Percentiles rank a stretch among this genome's conserved stretches.
Evolutionary conservation across 1,140 invertebrate species (phyloP).

Genomic region (Mercenaria mercenaria): DNA sequence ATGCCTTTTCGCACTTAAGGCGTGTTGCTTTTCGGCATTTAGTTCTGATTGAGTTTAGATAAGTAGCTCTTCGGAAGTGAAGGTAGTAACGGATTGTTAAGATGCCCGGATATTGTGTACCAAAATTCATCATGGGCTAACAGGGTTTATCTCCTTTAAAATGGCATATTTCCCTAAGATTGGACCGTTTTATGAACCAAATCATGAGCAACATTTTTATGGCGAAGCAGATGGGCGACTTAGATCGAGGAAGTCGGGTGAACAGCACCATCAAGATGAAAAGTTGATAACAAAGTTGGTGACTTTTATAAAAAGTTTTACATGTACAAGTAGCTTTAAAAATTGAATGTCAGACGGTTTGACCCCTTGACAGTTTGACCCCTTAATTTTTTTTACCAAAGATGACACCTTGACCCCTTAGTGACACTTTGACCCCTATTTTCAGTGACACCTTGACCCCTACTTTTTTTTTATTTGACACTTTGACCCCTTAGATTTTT

Average conservation of each 20-base stretch:
- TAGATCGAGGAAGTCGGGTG: constrained; percentile 6
- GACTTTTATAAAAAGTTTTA: no score
- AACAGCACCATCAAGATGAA: background rate
- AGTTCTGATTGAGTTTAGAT: background rate
- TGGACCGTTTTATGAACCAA: constrained; percentile 63
- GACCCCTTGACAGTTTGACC: no score
- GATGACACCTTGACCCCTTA: no score
- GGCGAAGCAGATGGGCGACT: constrained; percentile 55
- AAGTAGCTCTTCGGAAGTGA: background rate
- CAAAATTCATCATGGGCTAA: background rate
- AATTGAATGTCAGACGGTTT: no score
- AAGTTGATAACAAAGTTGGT: background rate
- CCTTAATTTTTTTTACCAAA: no score
- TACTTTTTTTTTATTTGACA: no score
- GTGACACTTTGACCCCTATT: no score
- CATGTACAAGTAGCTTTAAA: no score
- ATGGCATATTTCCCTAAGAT: constrained; percentile 66
- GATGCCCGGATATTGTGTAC: constrained; percentile 64
- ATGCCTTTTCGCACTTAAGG: no score
- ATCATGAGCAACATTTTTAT: constrained; percentile 62
- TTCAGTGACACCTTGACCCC: no score
- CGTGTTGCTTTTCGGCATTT: background rate
- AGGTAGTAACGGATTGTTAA: no score
- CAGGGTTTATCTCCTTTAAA: background rate
- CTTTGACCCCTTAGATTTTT: no score